Evolutionary conservation across 2,888 invertebrate genomes (phyloP).

Genomic region (Himalopsyche kuldschensis): DNA sequence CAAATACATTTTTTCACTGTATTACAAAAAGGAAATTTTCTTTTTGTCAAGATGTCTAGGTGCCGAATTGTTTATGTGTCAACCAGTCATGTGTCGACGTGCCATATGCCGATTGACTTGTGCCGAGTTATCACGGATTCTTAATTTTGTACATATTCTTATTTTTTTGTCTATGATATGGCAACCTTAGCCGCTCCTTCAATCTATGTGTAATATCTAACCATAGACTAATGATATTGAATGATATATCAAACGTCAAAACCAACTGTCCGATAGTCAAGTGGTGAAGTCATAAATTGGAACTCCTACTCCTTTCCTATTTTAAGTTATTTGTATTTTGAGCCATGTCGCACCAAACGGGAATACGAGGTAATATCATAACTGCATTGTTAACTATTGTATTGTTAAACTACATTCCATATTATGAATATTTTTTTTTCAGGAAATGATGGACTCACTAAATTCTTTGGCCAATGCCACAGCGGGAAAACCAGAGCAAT

Average conservation of each 20-base stretch:
- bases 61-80: no score
- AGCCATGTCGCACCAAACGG: conserved; percentile 88
- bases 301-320: not conserved
- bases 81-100: no score
- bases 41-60: no score
- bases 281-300: not conserved
- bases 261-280: not conserved
- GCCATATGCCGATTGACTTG: no score
- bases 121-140: no score
- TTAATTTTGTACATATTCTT: no score
- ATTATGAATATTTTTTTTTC: conserved; percentile 44
- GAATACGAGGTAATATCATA: conserved; percentile 71
- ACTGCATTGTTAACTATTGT: not conserved
- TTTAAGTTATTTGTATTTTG: not conserved
- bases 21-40: no score
- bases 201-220: not conserved
- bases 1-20: no score
- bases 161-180: no score
- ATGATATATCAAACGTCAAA: conserved; percentile 9
- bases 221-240: no score
- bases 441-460: conserved; percentile 83
- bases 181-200: no score
- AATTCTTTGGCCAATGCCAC: conserved; percentile 80
- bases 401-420: not conserved
- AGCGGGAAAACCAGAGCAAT: conserved; percentile 78